phyloP scores from a whole-genome alignment of 2,888 invertebrate genomes.

The Trissonchulus sp. region DNA sequence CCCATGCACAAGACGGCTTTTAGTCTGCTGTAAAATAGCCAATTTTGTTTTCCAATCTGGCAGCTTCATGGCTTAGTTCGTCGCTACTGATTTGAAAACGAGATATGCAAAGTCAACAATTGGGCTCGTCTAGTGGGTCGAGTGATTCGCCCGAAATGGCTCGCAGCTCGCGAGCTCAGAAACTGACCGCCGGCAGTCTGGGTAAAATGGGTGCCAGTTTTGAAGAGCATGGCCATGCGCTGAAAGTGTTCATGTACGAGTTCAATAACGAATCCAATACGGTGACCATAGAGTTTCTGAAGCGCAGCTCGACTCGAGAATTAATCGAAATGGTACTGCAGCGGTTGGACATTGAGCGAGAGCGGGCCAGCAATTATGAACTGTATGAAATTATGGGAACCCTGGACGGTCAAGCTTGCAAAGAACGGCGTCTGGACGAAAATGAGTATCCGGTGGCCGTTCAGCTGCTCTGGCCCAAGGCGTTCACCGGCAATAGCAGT shows the following conservation, averaged over 20 bases:
- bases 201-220: neutral
- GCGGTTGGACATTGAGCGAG: neutral
- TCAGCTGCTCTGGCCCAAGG: slow-evolving; percentile 57
- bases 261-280: slow-evolving; percentile 63
- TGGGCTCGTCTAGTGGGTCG: too few relatives aligned
- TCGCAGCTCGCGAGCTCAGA: neutral
- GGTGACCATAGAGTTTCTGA: slow-evolving; percentile 79
- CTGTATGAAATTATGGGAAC: slow-evolving; percentile 50
- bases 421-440: slow-evolving; percentile 76
- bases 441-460: slow-evolving; percentile 58
- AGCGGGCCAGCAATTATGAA: slow-evolving; percentile 38
- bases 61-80: too few relatives aligned
- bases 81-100: too few relatives aligned
- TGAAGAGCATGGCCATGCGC: slow-evolving; percentile 2
- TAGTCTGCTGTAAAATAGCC: too few relatives aligned
- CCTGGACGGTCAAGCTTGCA: slow-evolving; percentile 67
- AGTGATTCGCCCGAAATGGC: too few relatives aligned
- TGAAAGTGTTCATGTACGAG: slow-evolving; percentile 44
- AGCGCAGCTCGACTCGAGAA: slow-evolving; percentile 83
- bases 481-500: slow-evolving; percentile 36
- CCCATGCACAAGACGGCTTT: too few relatives aligned
- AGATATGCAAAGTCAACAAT: too few relatives aligned
- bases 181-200: neutral
- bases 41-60: too few relatives aligned
- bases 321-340: slow-evolving; percentile 75